phyloP scores from a whole-genome alignment of 2,113 vertebrate species.

The Tyrannus savana region DNA sequence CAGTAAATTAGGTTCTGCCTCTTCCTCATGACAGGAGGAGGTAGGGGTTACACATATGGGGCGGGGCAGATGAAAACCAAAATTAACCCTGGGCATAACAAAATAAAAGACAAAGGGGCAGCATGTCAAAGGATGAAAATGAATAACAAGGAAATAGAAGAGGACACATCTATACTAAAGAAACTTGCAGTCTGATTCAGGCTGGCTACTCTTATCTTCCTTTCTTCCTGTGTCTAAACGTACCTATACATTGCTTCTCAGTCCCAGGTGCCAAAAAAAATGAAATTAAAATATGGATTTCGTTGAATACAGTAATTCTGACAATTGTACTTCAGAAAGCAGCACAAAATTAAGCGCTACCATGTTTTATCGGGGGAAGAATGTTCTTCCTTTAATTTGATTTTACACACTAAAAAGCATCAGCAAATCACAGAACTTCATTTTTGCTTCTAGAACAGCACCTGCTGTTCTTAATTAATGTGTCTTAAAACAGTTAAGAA shows the following conservation, averaged over 20 bases:
- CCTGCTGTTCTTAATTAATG: not conserved
- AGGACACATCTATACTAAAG: not conserved
- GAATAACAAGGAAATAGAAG: not conserved
- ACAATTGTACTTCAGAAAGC: not conserved
- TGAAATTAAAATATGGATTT: not conserved
- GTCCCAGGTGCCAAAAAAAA: not conserved
- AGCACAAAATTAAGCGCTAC: not conserved
- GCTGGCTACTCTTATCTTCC: not conserved
- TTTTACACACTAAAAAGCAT: not conserved
- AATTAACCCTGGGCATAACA: not conserved
- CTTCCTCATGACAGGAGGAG: rapidly evolving
- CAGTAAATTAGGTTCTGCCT: not conserved
- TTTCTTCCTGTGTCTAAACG: not conserved
- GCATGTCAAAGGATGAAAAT: not conserved
- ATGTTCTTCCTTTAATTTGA: not conserved
- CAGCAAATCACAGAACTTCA: not conserved
- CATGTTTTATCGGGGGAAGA: not conserved
- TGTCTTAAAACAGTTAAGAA: not conserved
- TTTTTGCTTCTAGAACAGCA: not conserved
- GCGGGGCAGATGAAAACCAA: not conserved
- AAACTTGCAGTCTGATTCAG: not conserved
- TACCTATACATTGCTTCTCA: not conserved
- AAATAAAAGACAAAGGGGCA: not conserved
- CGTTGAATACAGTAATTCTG: not conserved
- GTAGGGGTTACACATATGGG: not conserved